Conservation (phyloP, 2,113 vertebrate species). For the Myrmecobius fasciatus region DNA sequence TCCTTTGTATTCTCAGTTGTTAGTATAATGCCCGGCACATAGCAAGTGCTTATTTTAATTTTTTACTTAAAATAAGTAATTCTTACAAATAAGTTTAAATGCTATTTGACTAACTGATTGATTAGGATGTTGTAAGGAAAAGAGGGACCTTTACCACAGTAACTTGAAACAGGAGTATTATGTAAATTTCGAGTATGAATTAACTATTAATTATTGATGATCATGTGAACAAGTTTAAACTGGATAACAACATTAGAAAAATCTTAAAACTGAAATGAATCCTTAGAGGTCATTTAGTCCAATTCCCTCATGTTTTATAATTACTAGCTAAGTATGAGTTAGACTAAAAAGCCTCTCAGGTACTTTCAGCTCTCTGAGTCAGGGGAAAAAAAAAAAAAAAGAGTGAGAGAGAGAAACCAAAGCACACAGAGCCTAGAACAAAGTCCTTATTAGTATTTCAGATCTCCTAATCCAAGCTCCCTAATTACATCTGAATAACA, state of each 20-base stretch:
- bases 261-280: slow-evolving; percentile 2
- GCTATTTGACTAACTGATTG: not conserved
- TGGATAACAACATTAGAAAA: not conserved
- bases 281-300: not conserved
- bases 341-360: not conserved
- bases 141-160: not conserved
- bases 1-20: not conserved
- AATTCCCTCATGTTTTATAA: not conserved
- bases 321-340: not conserved
- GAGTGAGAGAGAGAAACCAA: not conserved
- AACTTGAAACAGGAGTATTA: not conserved
- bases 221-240: not conserved
- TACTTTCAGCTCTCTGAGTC: not conserved
- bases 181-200: not conserved
- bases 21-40: not conserved
- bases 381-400: not conserved
- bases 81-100: not conserved
- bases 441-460: not conserved
- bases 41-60: not conserved
- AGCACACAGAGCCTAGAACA: not conserved
- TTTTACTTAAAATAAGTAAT: not conserved
- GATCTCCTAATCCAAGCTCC: not conserved
- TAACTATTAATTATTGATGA: not conserved
- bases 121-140: not conserved
- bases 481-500: not conserved